Conservation (phyloP, 2,888 invertebrate species). For the Acholoe squamosa region DNA sequence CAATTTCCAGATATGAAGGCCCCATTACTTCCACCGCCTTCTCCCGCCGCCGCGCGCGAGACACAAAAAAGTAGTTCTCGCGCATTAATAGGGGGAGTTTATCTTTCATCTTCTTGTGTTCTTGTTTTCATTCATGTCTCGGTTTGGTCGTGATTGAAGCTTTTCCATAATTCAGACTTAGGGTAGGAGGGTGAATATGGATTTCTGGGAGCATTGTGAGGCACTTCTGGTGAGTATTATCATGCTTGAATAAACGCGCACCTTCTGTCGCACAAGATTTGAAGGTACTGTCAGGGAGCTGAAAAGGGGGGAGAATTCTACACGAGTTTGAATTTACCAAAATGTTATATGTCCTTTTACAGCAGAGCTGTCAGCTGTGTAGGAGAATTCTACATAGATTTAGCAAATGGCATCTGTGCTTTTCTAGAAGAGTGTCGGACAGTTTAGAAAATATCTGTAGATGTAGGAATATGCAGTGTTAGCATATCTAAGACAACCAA, state of each 20-base stretch:
- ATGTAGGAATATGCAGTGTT: too few species aligned
- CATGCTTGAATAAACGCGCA: neutral
- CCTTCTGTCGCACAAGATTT: neutral
- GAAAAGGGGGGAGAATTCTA: too few species aligned
- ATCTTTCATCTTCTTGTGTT: conserved; percentile 42
- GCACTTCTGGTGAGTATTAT: neutral
- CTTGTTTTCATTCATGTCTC: neutral
- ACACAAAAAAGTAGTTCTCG: conserved; percentile 5
- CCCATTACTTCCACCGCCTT: conserved; percentile 29
- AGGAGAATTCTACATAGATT: too few species aligned
- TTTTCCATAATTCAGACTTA: conserved; percentile 43
- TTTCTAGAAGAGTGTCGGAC: too few species aligned
- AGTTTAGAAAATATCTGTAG: too few species aligned
- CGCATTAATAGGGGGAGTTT: conserved; percentile 43
- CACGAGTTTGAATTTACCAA: too few species aligned
- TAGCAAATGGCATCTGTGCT: too few species aligned
- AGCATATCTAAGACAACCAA: too few species aligned
- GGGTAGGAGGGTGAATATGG: neutral
- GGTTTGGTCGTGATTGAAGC: conserved; percentile 4
- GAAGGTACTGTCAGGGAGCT: too few species aligned
- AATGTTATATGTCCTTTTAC: too few species aligned
- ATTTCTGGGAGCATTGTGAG: neutral
- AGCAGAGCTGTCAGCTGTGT: too few species aligned
- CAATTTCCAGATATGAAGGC: conserved; percentile 54
- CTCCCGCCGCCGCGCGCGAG: neutral